Base-by-base conservation (phyloP, 2,113 vertebrate genomes). In the Percina caprodes region DNA sequence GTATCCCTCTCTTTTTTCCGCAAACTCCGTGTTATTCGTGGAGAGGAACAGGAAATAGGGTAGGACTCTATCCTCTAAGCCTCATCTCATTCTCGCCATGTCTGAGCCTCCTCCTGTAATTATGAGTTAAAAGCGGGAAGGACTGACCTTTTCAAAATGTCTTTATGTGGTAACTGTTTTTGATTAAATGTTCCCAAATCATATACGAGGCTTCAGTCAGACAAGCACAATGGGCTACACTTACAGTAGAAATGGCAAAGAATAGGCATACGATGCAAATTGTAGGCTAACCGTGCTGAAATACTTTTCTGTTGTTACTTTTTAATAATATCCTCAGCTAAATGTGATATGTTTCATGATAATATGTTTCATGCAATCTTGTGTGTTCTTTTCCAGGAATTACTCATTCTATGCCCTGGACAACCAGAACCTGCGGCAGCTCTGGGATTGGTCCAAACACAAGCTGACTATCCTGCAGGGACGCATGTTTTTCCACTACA, bases 381-480 rank as follows among this genome's bases (percentile, higher is more conserved):
- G 13, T 61, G 14, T 54, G 0, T 52, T 67, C 10, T 54, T 72
- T 76, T 80, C 69, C 74, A 99, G 98, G 84, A 99, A 98, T 92
- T 98, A 97, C 0, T 98, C 98, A 0, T 99, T 99, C 94, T 98
- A 98, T 5, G 98, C 97, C 16, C 90, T 99, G 93, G 98, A 99
- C 93, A 99, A 99, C 94, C 96, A 98, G 94, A 99, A 99, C 81
- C 94, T 99, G 52, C 94, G 97, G n/a, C 98, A 99, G 75, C 96
- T 99, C 12, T 99, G 98, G 98, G 97, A 99, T 78, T 99, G 98
- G 98, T 96, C 93, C 91, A 98, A 99, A 58, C 98, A 99, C 95
- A 98, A 97, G 86, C 95, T 99, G 86, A 97, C 94, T 54, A 98
- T 99, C 88, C 84, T 92, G 52, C 94, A 95, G 78, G 97, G 98